phyloP scores from a whole-genome alignment of 2,797 vertebrate species.

The Microchirus variegatus region DNA sequence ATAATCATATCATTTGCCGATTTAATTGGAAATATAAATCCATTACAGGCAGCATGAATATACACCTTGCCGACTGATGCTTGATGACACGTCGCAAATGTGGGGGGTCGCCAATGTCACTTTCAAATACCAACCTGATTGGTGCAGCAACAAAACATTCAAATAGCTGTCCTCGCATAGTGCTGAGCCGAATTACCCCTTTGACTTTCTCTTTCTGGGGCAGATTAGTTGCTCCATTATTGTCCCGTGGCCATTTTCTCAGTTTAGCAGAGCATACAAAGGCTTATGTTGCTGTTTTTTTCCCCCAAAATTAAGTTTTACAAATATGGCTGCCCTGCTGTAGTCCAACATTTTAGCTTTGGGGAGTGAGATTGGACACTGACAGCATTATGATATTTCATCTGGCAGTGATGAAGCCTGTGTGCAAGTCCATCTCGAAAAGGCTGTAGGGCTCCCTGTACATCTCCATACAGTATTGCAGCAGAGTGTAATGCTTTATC shows the following conservation, averaged over 20 bases:
- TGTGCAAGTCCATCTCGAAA: conserved; percentile 70
- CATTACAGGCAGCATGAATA: conserved; percentile 79
- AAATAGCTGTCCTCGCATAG: conserved; percentile 69
- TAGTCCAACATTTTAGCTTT: conserved; percentile 55
- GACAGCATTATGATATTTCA: conserved; percentile 77
- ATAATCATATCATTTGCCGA: conserved; percentile 87
- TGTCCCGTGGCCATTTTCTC: conserved; percentile 63
- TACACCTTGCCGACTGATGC: conserved; percentile 81
- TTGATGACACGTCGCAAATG: conserved; percentile 82
- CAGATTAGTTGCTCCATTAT: conserved; percentile 57
- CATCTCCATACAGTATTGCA: conserved; percentile 76
- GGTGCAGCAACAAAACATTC: conserved; percentile 76
- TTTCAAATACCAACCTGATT: conserved; percentile 85
- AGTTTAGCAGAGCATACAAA: conserved; percentile 57
- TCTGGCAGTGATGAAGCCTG: conserved; percentile 58
- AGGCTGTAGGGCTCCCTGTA: conserved; percentile 70
- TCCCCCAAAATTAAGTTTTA: conserved; percentile 65
- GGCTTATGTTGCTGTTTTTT: conserved; percentile 45
- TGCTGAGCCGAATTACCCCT: conserved; percentile 67
- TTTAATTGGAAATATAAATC: conserved; percentile 88
- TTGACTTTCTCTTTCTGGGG: conserved; percentile 64
- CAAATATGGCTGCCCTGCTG: conserved; percentile 47
- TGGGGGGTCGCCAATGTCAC: conserved; percentile 81
- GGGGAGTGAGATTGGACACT: conserved; percentile 65
- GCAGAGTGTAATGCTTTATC: conserved; percentile 82